Base-by-base conservation (phyloP, 2,888 invertebrate genomes). In the Neria commutata region DNA sequence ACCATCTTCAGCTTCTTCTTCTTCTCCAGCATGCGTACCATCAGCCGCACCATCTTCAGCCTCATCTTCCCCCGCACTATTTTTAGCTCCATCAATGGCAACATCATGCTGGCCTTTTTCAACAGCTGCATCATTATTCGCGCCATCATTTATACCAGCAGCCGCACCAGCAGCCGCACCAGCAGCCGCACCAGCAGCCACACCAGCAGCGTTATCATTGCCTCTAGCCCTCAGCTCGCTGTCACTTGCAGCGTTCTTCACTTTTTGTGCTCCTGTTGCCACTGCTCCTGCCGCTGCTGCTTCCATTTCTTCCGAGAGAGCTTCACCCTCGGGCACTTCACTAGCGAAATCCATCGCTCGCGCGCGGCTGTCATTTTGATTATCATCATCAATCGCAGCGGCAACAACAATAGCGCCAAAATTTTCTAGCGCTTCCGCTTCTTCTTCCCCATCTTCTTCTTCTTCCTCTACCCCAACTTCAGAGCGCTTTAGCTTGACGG, bases 331-430 rank as follows among this genome's bases (percentile, higher is more conserved):
- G n/a, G n/a, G n/a, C n/a, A n/a, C n/a, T n/a, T n/a, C n/a, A n/a
- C n/a, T n/a, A n/a, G n/a, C n/a, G n/a, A n/a, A n/a, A n/a, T n/a
- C n/a, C n/a, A n/a, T 47, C 47, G 57, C 33, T 62, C 34, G 48
- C 55, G 63, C 52, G 67, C 66, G 46, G 62, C 67, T 71, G 72
- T 74, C 71, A 74, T 62, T 75, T 75, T 69, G 72, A 73, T 74
- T 77, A 72, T 70, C 64, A 66, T 70, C 73, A 73, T 73, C 66
- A 74, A 73, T 74, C 71, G 72, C 67, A 64, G 63, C 62, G 48
- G 33, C 65, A 46, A 42, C 60, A 59, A 24, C 53, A 25, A 24
- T 51, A 56, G 51, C 10, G 29, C 10, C 29, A 17, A 17, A 17
- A 49, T 46, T 46, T 14, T 46, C 45, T 17, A 19, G 48, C 50